phyloP scores from a whole-genome alignment of 2,888 invertebrate species.

The Parnassius glacialis region DNA sequence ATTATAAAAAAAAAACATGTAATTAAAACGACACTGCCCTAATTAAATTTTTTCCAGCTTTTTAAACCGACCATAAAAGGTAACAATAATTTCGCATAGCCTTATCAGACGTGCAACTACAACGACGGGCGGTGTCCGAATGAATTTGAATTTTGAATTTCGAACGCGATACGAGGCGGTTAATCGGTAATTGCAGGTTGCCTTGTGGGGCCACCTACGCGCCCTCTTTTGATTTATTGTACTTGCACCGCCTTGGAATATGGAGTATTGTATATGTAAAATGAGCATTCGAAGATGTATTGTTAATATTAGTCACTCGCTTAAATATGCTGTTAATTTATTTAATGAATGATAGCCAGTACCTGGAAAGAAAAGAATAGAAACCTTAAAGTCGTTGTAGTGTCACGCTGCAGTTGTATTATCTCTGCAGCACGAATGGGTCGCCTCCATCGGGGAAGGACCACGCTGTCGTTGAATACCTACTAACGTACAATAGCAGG shows the following conservation, averaged over 20 bases:
- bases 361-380: too few species aligned
- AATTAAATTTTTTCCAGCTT: background rate
- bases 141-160: slow-evolving; percentile 62
- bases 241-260: slow-evolving; percentile 55
- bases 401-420: too few species aligned
- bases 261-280: slow-evolving; percentile 49
- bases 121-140: slow-evolving; percentile 44
- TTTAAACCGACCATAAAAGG: slow-evolving; percentile 5
- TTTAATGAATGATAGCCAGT: background rate
- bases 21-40: slow-evolving; percentile 1
- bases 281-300: slow-evolving; percentile 6
- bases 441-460: too few species aligned
- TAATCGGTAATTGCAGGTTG: slow-evolving; percentile 73
- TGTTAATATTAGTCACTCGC: slow-evolving; percentile 32
- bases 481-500: background rate
- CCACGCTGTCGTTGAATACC: too few species aligned
- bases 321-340: slow-evolving; percentile 30
- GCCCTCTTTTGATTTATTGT: slow-evolving; percentile 63
- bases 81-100: slow-evolving; percentile 44
- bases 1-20: slow-evolving; percentile 1
- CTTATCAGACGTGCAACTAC: slow-evolving; percentile 49
- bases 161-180: slow-evolving; percentile 56
- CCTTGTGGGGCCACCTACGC: slow-evolving; percentile 64
- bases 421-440: too few species aligned
- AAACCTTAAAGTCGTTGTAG: too few species aligned